A percentile compares a stretch with the other conserved stretches of the same genome.
Evolutionary conservation across 1,140 invertebrate genomes (phyloP).

Genomic region (Bombus haemorrhoidalis): DNA sequence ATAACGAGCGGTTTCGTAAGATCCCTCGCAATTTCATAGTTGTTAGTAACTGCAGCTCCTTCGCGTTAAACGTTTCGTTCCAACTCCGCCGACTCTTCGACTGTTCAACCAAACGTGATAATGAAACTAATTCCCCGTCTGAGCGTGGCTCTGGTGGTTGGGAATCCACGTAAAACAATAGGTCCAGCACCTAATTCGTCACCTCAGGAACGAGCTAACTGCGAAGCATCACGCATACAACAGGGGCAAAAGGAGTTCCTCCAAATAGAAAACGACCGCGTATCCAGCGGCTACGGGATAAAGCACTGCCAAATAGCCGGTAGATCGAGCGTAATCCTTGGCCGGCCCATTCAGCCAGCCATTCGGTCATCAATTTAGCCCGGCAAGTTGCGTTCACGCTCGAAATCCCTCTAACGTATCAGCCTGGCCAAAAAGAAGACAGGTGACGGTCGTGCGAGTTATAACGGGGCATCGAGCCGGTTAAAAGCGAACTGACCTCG

Average conservation of each 20-base stretch:
- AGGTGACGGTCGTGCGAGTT: slow-evolving; percentile 47
- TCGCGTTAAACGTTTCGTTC: not conserved
- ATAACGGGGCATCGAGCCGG: slow-evolving; percentile 51
- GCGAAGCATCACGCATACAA: not conserved
- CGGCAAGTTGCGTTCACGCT: slow-evolving; percentile 35
- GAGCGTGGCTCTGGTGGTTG: no score
- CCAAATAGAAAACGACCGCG: not conserved
- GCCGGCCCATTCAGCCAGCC: slow-evolving; percentile 10
- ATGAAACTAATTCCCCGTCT: not conserved
- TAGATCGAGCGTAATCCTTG: slow-evolving; percentile 17
- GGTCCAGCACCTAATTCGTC: not conserved
- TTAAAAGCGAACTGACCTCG: slow-evolving; percentile 60
- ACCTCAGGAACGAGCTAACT: not conserved
- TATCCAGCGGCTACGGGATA: not conserved
- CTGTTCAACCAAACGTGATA: not conserved
- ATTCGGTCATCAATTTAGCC: slow-evolving; percentile 42
- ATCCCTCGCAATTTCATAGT: not conserved
- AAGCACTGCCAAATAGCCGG: slow-evolving; percentile 13
- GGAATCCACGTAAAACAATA: no score
- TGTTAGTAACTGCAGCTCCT: not conserved
- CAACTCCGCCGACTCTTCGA: not conserved
- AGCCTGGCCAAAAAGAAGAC: slow-evolving; percentile 43
- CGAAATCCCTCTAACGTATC: slow-evolving; percentile 41
- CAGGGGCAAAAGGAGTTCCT: not conserved
- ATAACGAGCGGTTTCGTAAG: not conserved